phyloP scores from a whole-genome alignment of 2,888 invertebrate genomes.

The Caenorhabditis uteleia region DNA sequence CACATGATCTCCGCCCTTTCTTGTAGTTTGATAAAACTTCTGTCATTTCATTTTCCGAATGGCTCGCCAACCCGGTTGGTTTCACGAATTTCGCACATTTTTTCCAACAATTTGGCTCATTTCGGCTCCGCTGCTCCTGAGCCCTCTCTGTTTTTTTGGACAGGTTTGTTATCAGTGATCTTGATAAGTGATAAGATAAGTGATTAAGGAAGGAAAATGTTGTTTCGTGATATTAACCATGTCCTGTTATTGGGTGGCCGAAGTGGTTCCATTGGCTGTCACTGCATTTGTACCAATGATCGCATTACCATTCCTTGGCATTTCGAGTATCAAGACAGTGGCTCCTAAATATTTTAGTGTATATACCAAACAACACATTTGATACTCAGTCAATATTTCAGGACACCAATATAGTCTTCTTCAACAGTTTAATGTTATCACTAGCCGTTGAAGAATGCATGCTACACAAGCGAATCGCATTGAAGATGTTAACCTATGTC shows the following conservation, averaged over 20 bases:
- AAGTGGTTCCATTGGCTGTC: slow-evolving; percentile 58
- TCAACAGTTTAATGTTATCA: slow-evolving; percentile 53
- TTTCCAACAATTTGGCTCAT: slow-evolving; percentile 47
- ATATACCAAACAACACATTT: background rate
- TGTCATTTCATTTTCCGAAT: slow-evolving; percentile 2
- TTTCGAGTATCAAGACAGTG: slow-evolving; percentile 45
- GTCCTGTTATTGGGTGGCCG: slow-evolving; percentile 58
- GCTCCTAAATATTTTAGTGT: slow-evolving; percentile 57
- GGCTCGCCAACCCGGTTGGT: slow-evolving; percentile 17
- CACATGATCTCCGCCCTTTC: background rate
- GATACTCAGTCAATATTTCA: slow-evolving; percentile 5
- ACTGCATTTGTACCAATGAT: slow-evolving; percentile 57
- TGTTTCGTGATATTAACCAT: slow-evolving; percentile 53
- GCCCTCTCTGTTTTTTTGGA: slow-evolving; percentile 39
- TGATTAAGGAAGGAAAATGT: slow-evolving; percentile 43
- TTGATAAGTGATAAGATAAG: background rate
- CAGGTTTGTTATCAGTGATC: slow-evolving; percentile 8
- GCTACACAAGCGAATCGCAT: slow-evolving; percentile 54
- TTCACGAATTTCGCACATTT: slow-evolving; percentile 30
- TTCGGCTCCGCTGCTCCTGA: slow-evolving; percentile 44
- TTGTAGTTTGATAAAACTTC: background rate
- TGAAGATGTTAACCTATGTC: slow-evolving; percentile 49
- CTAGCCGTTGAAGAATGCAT: slow-evolving; percentile 57
- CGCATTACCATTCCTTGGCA: slow-evolving; percentile 53
- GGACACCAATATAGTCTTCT: slow-evolving; percentile 57